Conservation (phyloP, 2,888 invertebrate genomes). For the Allacma fusca region DNA sequence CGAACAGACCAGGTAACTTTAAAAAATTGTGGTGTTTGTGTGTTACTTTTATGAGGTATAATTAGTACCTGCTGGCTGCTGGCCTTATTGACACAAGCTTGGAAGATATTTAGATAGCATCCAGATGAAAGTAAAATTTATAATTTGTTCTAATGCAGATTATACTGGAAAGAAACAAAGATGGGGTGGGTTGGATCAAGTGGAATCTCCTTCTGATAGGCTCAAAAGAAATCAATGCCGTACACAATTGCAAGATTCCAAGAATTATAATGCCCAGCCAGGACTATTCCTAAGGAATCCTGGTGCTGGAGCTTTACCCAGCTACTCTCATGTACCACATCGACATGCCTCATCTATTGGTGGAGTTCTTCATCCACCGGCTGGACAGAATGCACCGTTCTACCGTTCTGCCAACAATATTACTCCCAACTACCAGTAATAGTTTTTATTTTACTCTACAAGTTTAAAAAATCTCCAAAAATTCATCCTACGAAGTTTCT, state of each 20-base stretch:
- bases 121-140: too few relatives aligned
- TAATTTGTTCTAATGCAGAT: conserved; percentile 46
- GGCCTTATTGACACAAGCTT: too few relatives aligned
- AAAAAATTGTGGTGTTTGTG: conserved; percentile 39
- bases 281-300: conserved; percentile 51
- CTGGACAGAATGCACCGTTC: conserved; percentile 28
- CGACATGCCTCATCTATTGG: conserved; percentile 57
- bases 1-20: conserved; percentile 61
- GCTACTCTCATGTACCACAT: conserved; percentile 48
- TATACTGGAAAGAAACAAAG: conserved; percentile 59
- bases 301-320: conserved; percentile 41
- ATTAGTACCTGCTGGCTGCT: too few relatives aligned
- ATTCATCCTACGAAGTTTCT: neutral
- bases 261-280: conserved; percentile 56
- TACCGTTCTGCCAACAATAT: conserved; percentile 44
- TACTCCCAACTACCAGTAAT: conserved; percentile 45
- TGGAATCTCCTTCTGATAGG: conserved; percentile 46
- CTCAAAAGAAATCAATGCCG: conserved; percentile 33
- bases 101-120: too few relatives aligned
- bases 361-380: conserved; percentile 55
- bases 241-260: conserved; percentile 54
- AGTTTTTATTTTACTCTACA: neutral
- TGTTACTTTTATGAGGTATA: neutral
- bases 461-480: neutral
- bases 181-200: conserved; percentile 58